Conservation (phyloP, 2,797 vertebrate genomes). For the Jordanella pulchra region DNA sequence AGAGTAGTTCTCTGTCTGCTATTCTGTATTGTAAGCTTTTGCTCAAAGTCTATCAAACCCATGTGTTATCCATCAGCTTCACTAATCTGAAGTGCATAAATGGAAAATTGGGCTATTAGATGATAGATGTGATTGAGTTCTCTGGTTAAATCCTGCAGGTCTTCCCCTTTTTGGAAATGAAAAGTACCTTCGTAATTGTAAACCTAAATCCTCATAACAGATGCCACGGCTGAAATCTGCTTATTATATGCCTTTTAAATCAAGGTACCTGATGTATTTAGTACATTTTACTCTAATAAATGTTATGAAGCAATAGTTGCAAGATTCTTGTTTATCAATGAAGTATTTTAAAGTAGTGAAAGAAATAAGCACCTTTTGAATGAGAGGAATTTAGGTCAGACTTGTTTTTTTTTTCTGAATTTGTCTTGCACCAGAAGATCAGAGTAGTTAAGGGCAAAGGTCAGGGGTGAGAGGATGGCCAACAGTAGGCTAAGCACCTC, state of each 20-base stretch:
- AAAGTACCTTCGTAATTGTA: constrained; percentile 48
- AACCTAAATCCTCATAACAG: constrained; percentile 29
- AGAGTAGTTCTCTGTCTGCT: not conserved
- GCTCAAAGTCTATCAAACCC: constrained; percentile 62
- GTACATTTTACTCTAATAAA: constrained; percentile 25
- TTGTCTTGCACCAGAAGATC: constrained; percentile 23
- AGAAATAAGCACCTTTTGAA: constrained; percentile 17
- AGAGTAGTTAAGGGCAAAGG: constrained; percentile 29
- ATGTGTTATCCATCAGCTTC: constrained; percentile 65
- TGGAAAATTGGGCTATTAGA: constrained; percentile 66
- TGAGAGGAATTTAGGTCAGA: constrained; percentile 12
- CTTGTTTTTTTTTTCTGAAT: constrained; percentile 22
- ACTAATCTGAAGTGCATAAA: constrained; percentile 71
- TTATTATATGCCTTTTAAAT: constrained; percentile 5
- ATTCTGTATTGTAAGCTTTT: constrained; percentile 47
- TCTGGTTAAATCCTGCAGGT: constrained; percentile 69
- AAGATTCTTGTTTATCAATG: constrained; percentile 14
- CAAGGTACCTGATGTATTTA: not conserved
- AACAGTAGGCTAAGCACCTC: constrained; percentile 34
- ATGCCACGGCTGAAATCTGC: constrained; percentile 20
- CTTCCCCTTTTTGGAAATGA: constrained; percentile 67
- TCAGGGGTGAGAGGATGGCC: constrained; percentile 48
- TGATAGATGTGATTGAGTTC: constrained; percentile 32
- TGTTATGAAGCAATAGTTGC: not conserved
- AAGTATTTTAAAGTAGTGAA: constrained; percentile 13